Evolutionary conservation across 2,888 invertebrate species (phyloP).

Genomic region (Yponomeuta cagnagella): DNA sequence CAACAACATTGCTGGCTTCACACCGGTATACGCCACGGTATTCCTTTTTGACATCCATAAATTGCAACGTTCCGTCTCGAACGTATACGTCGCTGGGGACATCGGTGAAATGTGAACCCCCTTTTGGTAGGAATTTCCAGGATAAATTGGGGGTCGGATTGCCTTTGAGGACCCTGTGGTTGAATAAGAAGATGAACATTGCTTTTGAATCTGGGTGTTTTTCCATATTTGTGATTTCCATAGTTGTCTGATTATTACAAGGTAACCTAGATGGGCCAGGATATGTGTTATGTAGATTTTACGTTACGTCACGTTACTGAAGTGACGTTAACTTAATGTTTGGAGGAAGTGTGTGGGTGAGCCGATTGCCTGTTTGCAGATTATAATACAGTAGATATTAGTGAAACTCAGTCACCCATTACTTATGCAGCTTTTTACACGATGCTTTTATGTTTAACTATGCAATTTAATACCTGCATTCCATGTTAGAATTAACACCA

Average conservation of each 20-base stretch:
- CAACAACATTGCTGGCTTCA: slow-evolving; percentile 42
- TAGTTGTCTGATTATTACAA: too few relatives aligned
- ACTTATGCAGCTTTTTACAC: too few relatives aligned
- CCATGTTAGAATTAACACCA: slow-evolving; percentile 36
- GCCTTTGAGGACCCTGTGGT: slow-evolving; percentile 43
- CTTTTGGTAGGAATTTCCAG: slow-evolving; percentile 43
- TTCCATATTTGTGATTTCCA: not conserved
- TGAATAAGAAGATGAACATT: slow-evolving; percentile 13
- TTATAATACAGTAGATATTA: too few relatives aligned
- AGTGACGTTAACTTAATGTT: too few relatives aligned
- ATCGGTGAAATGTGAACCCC: slow-evolving; percentile 15
- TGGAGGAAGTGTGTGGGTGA: too few relatives aligned
- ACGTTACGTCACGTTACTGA: too few relatives aligned
- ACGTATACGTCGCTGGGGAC: slow-evolving; percentile 29
- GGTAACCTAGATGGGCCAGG: too few relatives aligned
- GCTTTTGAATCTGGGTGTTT: not conserved
- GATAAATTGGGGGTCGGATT: slow-evolving; percentile 43
- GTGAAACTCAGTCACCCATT: too few relatives aligned
- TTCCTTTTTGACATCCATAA: slow-evolving; percentile 31
- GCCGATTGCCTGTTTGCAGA: too few relatives aligned
- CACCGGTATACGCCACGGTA: slow-evolving; percentile 50
- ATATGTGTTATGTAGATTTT: too few relatives aligned
- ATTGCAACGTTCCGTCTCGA: slow-evolving; percentile 33
- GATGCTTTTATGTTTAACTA: not conserved
- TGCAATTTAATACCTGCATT: slow-evolving; percentile 42